Evolutionary conservation across 1,140 invertebrate genomes (phyloP).

Genomic region (Mya arenaria): DNA sequence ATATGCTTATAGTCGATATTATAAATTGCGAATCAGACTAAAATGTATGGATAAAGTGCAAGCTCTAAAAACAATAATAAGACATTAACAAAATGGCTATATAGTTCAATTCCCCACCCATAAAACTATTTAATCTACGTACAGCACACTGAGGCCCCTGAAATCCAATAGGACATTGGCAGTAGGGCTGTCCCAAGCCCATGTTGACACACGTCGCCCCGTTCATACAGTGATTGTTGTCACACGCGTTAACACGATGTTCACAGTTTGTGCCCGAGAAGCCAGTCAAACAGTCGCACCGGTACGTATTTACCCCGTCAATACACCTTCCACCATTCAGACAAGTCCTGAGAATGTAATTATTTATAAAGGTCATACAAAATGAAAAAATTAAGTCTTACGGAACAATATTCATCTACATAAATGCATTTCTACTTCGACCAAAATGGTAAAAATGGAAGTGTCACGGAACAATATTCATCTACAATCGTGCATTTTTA

Average conservation of each 20-base stretch:
- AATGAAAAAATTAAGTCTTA: too few species aligned
- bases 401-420: too few species aligned
- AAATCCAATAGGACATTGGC: constrained; percentile 92
- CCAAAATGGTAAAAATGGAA: too few species aligned
- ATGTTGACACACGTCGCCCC: constrained; percentile 63
- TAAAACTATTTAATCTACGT: background rate
- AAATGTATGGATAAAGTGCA: too few species aligned
- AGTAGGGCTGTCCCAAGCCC: constrained; percentile 80
- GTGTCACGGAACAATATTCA: too few species aligned
- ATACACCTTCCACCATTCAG: constrained; percentile 52
- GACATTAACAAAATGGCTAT: too few species aligned
- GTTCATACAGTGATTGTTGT: constrained; percentile 60
- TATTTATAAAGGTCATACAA: too few species aligned
- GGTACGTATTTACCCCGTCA: constrained; percentile 50
- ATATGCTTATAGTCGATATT: too few species aligned
- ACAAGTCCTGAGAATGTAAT: constrained; percentile 44
- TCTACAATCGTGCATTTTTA: too few species aligned
- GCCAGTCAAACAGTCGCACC: constrained; percentile 83
- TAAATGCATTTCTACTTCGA: too few species aligned
- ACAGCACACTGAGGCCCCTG: constrained; percentile 54
- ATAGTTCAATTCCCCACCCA: background rate
- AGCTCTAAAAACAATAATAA: too few species aligned
- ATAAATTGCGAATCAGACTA: too few species aligned
- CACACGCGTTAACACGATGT: constrained; percentile 72
- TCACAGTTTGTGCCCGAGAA: constrained; percentile 89